Conservation (phyloP, 2,888 invertebrate genomes). For the Fissipunctia ypsillon region DNA sequence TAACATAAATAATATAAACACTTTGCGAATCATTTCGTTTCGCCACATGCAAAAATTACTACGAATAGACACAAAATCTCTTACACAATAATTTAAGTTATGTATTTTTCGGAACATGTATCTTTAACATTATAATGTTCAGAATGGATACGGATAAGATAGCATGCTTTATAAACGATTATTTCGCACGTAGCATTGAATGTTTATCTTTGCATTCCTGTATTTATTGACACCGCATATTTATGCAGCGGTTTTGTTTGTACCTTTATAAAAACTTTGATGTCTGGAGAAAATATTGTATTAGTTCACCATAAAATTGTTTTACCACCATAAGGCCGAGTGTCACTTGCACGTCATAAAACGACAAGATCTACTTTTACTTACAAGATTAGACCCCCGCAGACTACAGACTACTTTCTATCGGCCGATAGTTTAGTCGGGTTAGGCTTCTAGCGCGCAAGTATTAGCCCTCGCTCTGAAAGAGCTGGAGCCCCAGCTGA, state of each 20-base stretch:
- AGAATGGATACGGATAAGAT: constrained; percentile 50
- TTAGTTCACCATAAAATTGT: neutral
- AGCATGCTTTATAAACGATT: constrained; percentile 31
- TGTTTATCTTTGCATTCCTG: constrained; percentile 15
- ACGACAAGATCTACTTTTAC: neutral
- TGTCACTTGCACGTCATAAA: too few species aligned
- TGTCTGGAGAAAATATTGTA: neutral
- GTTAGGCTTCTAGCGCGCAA: too few species aligned
- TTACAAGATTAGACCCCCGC: neutral
- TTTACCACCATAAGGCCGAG: neutral
- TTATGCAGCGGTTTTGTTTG: constrained; percentile 35
- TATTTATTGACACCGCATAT: constrained; percentile 9
- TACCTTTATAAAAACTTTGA: neutral
- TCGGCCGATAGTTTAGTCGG: too few species aligned
- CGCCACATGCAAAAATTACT: constrained; percentile 46
- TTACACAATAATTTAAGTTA: constrained; percentile 53
- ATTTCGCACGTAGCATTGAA: constrained; percentile 27
- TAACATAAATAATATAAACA: constrained; percentile 17
- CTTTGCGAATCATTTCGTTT: constrained; percentile 22
- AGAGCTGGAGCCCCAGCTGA: too few species aligned
- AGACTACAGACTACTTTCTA: too few species aligned
- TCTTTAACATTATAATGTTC: constrained; percentile 47
- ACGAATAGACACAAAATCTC: constrained; percentile 59
- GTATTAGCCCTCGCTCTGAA: too few species aligned
- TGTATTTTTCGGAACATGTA: constrained; percentile 52